Evolutionary conservation across 2,888 invertebrate species (phyloP).

Genomic region (Agrotis clavis): DNA sequence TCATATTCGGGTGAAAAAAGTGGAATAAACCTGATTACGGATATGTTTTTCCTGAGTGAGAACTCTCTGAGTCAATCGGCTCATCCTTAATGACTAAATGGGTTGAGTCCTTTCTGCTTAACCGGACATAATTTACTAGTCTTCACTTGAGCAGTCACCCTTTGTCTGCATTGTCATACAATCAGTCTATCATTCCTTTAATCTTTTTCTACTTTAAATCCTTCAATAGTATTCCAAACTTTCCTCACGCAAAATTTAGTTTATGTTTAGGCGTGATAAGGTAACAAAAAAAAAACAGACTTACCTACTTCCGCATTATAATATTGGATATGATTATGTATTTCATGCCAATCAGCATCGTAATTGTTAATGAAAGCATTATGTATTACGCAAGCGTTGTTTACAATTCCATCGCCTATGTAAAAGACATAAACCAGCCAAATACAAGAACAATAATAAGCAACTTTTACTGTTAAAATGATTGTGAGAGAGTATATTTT

Average conservation of each 20-base stretch:
- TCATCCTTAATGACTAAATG: too few relatives aligned
- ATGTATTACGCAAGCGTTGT: conserved; percentile 15
- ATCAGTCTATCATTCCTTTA: neutral
- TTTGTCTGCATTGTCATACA: neutral
- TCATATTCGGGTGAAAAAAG: too few relatives aligned
- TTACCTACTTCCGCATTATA: too few relatives aligned
- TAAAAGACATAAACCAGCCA: neutral
- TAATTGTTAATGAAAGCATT: conserved; percentile 30
- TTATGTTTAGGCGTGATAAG: too few relatives aligned
- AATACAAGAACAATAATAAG: neutral
- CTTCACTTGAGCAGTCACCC: neutral
- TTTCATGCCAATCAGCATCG: neutral
- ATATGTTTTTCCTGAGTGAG: too few relatives aligned
- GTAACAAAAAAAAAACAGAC: too few relatives aligned
- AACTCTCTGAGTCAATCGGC: too few relatives aligned
- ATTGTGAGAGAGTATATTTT: conserved; percentile 4
- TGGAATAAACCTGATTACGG: too few relatives aligned
- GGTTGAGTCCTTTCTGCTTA: too few relatives aligned
- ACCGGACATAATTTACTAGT: too few relatives aligned
- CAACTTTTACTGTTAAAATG: neutral
- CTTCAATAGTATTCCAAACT: neutral
- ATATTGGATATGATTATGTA: conserved; percentile 7
- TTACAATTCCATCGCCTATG: conserved; percentile 2
- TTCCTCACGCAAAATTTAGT: neutral
- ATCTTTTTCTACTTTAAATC: neutral